Evolutionary conservation across 2,888 invertebrate species (phyloP).

Genomic region (Polymixis lichenea): DNA sequence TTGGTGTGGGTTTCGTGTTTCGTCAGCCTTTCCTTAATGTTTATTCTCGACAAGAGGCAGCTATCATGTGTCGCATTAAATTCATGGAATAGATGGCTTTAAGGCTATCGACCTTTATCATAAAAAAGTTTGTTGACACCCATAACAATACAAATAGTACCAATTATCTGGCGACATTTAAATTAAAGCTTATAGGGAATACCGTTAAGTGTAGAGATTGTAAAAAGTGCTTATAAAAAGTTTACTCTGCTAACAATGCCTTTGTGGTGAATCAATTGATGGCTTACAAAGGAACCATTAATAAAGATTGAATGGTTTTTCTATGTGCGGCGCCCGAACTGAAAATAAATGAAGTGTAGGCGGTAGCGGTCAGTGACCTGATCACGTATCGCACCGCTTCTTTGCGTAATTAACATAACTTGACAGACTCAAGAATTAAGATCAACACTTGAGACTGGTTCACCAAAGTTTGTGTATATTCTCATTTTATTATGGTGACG

Average conservation of each 20-base stretch:
- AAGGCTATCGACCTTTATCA: constrained; percentile 80
- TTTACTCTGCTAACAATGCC: constrained; percentile 66
- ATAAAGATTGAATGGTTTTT: constrained; percentile 70
- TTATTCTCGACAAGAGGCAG: constrained; percentile 69
- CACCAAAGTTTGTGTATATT: constrained; percentile 80
- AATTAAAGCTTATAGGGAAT: constrained; percentile 71
- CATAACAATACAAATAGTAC: constrained; percentile 81
- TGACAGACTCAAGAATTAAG: constrained; percentile 84
- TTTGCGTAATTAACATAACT: constrained; percentile 89
- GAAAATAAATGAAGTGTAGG: constrained; percentile 77
- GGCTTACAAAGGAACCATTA: constrained; percentile 71
- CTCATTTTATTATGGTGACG: constrained; percentile 68
- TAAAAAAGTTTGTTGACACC: constrained; percentile 78
- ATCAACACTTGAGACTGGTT: constrained; percentile 85
- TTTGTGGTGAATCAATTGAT: constrained; percentile 66
- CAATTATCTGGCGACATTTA: constrained; percentile 80
- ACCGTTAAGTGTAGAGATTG: constrained; percentile 74
- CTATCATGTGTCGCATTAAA: constrained; percentile 78
- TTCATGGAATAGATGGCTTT: constrained; percentile 79
- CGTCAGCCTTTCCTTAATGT: constrained; percentile 56
- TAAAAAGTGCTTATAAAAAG: constrained; percentile 74
- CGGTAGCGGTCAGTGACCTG: constrained; percentile 84
- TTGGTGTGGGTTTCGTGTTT: constrained; percentile 20
- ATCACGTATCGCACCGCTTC: constrained; percentile 84
- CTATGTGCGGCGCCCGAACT: constrained; percentile 72